Evolutionary conservation across 2,888 invertebrate genomes (phyloP).

Genomic region (Leptogaster cylindrica): DNA sequence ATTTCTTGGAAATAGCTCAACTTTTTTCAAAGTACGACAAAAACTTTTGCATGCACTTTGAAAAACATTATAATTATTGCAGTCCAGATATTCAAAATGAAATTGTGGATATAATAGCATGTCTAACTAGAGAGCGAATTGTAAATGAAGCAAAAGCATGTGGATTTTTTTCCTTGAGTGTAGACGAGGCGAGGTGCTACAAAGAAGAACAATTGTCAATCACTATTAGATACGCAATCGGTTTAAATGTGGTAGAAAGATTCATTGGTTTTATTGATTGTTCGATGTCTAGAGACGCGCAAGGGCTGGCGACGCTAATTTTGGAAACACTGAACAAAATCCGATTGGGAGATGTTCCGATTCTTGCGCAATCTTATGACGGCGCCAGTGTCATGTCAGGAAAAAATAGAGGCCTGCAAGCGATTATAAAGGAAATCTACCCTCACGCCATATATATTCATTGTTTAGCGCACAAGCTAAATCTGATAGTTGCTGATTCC

Average conservation of each 20-base stretch:
- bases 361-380: not conserved
- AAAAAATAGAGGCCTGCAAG: not conserved
- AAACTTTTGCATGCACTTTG: too few species aligned
- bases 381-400: not conserved
- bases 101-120: not conserved
- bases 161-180: not conserved
- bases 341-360: not conserved
- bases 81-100: not conserved
- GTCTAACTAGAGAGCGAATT: not conserved
- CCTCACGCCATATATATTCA: not conserved
- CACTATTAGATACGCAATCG: not conserved
- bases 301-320: not conserved
- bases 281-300: not conserved
- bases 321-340: not conserved
- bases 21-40: too few species aligned
- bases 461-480: not conserved
- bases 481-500: constrained; percentile 3
- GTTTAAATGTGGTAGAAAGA: not conserved
- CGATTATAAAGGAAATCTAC: not conserved
- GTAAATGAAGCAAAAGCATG: not conserved
- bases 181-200: not conserved
- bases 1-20: too few species aligned
- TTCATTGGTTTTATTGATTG: not conserved
- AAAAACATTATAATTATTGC: not conserved
- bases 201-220: not conserved